phyloP scores from a whole-genome alignment of 2,797 vertebrate genomes.

The Gephyroberyx darwinii region DNA sequence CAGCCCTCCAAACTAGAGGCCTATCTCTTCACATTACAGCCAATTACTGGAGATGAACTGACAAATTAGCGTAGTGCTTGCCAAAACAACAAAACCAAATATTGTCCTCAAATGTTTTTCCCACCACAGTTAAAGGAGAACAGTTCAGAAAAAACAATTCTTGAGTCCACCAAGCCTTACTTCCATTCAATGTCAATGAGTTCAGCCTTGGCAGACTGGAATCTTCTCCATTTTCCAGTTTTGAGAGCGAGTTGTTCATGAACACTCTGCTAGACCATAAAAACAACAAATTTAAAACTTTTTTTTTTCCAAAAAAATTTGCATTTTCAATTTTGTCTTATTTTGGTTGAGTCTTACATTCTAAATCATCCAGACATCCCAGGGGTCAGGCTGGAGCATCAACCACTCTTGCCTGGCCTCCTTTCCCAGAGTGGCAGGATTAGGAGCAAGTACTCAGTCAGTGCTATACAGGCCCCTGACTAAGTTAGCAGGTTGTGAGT shows the following conservation, averaged over 20 bases:
- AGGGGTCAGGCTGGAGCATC: background rate
- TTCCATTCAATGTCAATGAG: too few species aligned
- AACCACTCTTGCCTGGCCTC: background rate
- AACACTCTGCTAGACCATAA: background rate
- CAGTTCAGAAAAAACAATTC: background rate
- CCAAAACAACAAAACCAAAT: background rate
- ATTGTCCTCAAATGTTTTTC: background rate
- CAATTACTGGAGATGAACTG: background rate
- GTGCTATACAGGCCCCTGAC: background rate
- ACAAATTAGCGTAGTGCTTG: background rate
- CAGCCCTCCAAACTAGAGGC: conserved; percentile 19
- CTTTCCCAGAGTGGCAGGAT: background rate
- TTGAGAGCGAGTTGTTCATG: background rate
- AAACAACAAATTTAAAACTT: too few species aligned
- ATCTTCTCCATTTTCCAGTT: background rate
- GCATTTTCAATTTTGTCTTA: background rate
- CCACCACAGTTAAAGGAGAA: background rate
- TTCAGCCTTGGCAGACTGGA: too few species aligned
- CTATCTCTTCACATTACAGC: conserved; percentile 12
- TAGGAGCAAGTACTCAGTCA: background rate
- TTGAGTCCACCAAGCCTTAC: background rate
- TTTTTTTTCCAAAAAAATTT: background rate
- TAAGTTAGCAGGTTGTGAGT: background rate
- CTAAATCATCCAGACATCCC: background rate
- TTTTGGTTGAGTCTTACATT: background rate